Base-by-base conservation (phyloP, 2,113 vertebrate species). In the Eudyptes chrysolophus region DNA sequence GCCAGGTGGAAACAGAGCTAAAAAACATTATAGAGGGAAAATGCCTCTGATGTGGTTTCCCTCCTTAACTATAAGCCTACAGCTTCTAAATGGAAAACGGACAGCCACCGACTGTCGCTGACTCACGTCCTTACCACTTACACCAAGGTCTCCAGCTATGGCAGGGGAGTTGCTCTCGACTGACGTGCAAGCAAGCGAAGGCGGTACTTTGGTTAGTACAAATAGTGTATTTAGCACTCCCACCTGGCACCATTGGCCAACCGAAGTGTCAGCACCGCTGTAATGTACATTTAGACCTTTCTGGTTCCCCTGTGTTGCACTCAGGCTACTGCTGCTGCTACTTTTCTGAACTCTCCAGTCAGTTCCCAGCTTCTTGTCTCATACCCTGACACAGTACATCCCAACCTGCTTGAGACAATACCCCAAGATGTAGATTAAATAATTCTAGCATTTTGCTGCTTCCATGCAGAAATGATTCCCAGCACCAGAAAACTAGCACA, bases 181-280 rank as follows among this genome's bases (percentile, higher is more conserved):
- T 71, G 54, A 66, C 40, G 36, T 3, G 10, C 48, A 60, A 61
- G 52, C 13, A 46, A 87, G 24, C 0, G 2, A 71, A 86, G 52
- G 81, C 4, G 1, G 20, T n/a, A 58, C n/a, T 57, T 52, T 11
- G 34, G 14, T 40, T 34, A 44, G 46, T 25, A 61, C 30, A 52
- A 74, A 44, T 1, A 57, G 48, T 7, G 7, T 38, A 40, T 38
- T 77, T 42, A 61, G 54, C 21, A 36, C 22, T 76, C 69, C 72
- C 8, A 3, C 12, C 21, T 34, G 57, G 64, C 48, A 21, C 57
- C 29, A 22, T 1, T 2, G 1, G 20, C 48, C 0, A 1, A 32
- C 16, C 4, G 3, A 44, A 85, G 57, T 4, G 18, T 58, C 55
- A 70, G 48, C 48, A 52, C 3, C 0, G 4, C 89, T 52, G 9